phyloP scores from a whole-genome alignment of 2,888 invertebrate genomes.

The Lasioglossum lativentre region DNA sequence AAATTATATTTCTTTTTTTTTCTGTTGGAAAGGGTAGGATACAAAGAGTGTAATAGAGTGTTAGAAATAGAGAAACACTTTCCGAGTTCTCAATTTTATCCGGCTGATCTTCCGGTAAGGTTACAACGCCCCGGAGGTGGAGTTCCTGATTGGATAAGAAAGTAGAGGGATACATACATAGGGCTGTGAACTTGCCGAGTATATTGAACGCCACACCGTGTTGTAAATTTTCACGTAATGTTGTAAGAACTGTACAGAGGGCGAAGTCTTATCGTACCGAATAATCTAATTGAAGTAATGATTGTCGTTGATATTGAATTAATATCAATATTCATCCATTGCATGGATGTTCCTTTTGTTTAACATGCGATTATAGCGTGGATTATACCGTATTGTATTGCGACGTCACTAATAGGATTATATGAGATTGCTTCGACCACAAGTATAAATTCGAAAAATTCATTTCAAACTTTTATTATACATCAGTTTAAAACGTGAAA shows the following conservation, averaged over 20 bases:
- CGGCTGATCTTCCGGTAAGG: conserved; percentile 5
- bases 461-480: background rate
- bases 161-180: background rate
- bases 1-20: background rate
- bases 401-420: background rate
- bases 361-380: background rate
- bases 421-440: background rate
- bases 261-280: background rate
- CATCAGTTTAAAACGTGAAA: background rate
- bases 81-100: background rate
- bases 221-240: background rate
- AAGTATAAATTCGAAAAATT: background rate
- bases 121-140: background rate
- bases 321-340: background rate
- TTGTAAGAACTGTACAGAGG: background rate
- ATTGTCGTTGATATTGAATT: background rate
- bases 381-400: background rate
- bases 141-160: conserved; percentile 12
- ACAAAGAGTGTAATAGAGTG: background rate
- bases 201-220: background rate
- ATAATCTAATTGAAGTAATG: background rate
- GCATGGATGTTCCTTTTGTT: background rate
- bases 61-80: conserved; percentile 13
- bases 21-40: background rate
- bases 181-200: background rate